phyloP scores from a whole-genome alignment of 2,888 invertebrate genomes.

The Agelastica alni region DNA sequence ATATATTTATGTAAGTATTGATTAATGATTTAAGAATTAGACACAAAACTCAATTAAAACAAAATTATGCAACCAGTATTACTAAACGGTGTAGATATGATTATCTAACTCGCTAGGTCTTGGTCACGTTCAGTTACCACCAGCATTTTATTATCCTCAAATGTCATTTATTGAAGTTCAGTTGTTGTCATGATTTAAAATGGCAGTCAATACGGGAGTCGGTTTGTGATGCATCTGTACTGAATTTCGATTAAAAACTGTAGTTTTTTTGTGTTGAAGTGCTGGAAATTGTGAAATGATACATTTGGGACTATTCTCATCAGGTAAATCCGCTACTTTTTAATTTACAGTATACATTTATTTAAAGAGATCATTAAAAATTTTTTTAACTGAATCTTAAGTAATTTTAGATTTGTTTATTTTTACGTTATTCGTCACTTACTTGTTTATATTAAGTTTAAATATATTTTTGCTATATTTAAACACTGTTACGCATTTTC shows the following conservation, averaged over 20 bases:
- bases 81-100: background rate
- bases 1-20: too few relatives aligned
- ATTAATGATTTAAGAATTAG: too few relatives aligned
- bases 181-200: slow-evolving; percentile 29
- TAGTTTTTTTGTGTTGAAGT: slow-evolving; percentile 25
- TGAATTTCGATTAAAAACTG: slow-evolving; percentile 22
- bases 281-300: slow-evolving; percentile 19
- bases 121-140: background rate
- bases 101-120: background rate
- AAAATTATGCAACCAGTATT: slow-evolving; percentile 16
- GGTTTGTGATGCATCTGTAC: slow-evolving; percentile 37
- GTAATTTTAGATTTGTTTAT: slow-evolving; percentile 11
- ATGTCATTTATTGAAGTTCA: slow-evolving; percentile 23
- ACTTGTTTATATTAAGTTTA: background rate
- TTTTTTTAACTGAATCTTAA: slow-evolving; percentile 6
- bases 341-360: background rate
- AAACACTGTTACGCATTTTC: background rate
- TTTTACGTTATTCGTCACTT: background rate
- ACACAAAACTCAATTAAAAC: too few relatives aligned
- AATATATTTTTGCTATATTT: background rate
- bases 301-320: slow-evolving; percentile 13
- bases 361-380: background rate
- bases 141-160: slow-evolving; percentile 8
- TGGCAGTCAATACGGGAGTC: slow-evolving; percentile 35
- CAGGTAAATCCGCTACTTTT: slow-evolving; percentile 6